These are phyloP conservation scores for Phalanger gymnotis DNA, from an alignment of 2,797 vertebrate species.

Conservation along the genomic window DNA sequence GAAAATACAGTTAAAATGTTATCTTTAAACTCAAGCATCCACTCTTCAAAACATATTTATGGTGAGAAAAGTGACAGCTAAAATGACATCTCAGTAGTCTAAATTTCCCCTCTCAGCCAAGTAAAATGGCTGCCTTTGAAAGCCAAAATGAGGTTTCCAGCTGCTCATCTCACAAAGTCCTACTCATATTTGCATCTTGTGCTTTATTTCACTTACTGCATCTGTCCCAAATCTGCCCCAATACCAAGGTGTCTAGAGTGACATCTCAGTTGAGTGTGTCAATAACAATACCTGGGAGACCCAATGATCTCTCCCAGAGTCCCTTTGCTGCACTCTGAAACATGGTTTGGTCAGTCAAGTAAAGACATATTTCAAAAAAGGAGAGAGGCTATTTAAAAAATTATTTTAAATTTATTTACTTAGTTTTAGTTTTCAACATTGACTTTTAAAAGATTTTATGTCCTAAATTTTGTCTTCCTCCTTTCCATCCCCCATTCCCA, in stretches of 20 bases:
- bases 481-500: no score
- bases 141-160: conserved; percentile 15
- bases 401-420: no score
- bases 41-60: conserved; percentile 68
- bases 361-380: conserved; percentile 60
- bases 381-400: no score
- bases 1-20: conserved; percentile 85
- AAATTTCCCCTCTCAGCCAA: no score
- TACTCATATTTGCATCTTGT: conserved; percentile 33
- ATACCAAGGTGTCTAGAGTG: background rate
- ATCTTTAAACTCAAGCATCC: conserved; percentile 72
- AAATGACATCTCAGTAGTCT: no score
- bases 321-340: background rate
- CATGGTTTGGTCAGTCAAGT: conserved; percentile 44
- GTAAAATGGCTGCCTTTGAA: no score
- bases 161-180: background rate
- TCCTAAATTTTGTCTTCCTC: no score
- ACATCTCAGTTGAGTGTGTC: conserved; percentile 42
- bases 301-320: background rate
- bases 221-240: background rate
- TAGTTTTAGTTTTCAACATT: no score
- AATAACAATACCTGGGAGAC: conserved; percentile 55
- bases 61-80: conserved; percentile 65
- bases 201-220: conserved; percentile 30
- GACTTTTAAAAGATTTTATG: no score